phyloP scores from a whole-genome alignment of 2,888 invertebrate genomes.

The Scaptomyza tumidula region DNA sequence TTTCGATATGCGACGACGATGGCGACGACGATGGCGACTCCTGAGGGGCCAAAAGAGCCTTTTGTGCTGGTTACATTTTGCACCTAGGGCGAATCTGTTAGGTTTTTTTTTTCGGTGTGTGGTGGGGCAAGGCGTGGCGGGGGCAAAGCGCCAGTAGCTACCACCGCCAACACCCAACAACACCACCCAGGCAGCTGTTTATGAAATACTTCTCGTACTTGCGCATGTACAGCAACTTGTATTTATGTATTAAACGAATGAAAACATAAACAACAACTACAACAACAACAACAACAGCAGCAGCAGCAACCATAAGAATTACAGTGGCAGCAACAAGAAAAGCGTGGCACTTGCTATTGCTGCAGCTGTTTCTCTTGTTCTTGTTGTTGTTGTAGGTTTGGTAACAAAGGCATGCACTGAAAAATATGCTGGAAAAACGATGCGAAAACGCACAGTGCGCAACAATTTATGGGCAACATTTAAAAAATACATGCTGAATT shows the following conservation, averaged over 20 bases:
- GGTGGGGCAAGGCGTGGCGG: background rate
- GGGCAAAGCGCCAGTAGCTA: constrained; percentile 19
- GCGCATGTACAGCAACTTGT: constrained; percentile 68
- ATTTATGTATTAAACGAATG: constrained; percentile 78
- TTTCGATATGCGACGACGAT: constrained; percentile 27
- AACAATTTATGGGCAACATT: constrained; percentile 81
- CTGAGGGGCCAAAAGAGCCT: constrained; percentile 42
- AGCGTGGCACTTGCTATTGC: constrained; percentile 55
- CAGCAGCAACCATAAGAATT: constrained; percentile 37
- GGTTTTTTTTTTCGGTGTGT: background rate
- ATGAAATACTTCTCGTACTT: constrained; percentile 75
- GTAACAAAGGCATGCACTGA: constrained; percentile 66
- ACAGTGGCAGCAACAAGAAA: constrained; percentile 50
- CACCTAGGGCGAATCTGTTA: constrained; percentile 54
- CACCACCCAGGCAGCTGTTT: constrained; percentile 76
- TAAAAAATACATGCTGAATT: constrained; percentile 75
- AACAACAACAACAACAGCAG: constrained; percentile 23
- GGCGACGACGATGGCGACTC: constrained; percentile 29
- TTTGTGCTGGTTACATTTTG: constrained; percentile 52
- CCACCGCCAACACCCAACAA: background rate
- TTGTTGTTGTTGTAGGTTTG: constrained; percentile 25
- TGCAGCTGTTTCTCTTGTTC: constrained; percentile 6
- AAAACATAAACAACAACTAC: constrained; percentile 68
- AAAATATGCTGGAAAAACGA: constrained; percentile 71
- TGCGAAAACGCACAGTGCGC: constrained; percentile 74